Evolutionary conservation across 2,888 invertebrate species (phyloP).

Genomic region (Drosophila formosana): DNA sequence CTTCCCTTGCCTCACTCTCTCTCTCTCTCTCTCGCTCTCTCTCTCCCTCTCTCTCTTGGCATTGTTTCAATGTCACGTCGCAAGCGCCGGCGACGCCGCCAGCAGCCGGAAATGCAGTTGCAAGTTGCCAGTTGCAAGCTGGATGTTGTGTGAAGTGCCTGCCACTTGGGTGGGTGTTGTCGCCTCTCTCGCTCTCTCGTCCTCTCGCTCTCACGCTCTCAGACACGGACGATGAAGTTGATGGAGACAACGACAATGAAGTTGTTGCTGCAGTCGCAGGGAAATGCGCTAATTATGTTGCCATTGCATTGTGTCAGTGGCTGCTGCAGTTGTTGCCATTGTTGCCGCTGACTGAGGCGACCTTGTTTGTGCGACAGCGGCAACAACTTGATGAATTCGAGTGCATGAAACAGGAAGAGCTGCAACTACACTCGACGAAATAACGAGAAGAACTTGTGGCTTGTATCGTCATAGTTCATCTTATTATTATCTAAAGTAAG

Average conservation of each 20-base stretch:
- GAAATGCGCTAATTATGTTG: constrained; percentile 77
- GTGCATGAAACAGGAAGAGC: constrained; percentile 39
- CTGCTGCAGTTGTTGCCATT: constrained; percentile 28
- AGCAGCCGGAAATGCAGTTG: constrained; percentile 52
- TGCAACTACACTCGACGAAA: constrained; percentile 16
- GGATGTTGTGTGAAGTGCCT: constrained; percentile 57
- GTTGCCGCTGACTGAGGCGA: constrained; percentile 36
- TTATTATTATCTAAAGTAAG: too few relatives aligned
- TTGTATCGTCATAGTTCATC: too few relatives aligned
- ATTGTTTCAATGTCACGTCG: constrained; percentile 78
- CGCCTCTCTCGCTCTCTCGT: constrained; percentile 13
- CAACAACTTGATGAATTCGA: constrained; percentile 37
- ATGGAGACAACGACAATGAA: constrained; percentile 31
- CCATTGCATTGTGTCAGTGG: constrained; percentile 43
- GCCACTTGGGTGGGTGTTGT: constrained; percentile 43
- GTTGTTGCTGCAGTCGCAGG: constrained; percentile 37
- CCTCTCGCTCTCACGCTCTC: constrained; percentile 13
- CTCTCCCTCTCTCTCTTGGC: constrained; percentile 18
- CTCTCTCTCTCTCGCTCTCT: not conserved
- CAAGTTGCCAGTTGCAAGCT: constrained; percentile 29
- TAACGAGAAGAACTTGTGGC: too few relatives aligned
- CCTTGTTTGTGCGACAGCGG: constrained; percentile 42
- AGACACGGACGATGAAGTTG: constrained; percentile 46
- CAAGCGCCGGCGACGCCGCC: constrained; percentile 17
- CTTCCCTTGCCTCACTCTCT: constrained; percentile 10